A percentile compares a stretch with the other conserved stretches of the same genome.
Conservation (phyloP, 2,113 vertebrate species). For the Tachuris rubrigastra region DNA sequence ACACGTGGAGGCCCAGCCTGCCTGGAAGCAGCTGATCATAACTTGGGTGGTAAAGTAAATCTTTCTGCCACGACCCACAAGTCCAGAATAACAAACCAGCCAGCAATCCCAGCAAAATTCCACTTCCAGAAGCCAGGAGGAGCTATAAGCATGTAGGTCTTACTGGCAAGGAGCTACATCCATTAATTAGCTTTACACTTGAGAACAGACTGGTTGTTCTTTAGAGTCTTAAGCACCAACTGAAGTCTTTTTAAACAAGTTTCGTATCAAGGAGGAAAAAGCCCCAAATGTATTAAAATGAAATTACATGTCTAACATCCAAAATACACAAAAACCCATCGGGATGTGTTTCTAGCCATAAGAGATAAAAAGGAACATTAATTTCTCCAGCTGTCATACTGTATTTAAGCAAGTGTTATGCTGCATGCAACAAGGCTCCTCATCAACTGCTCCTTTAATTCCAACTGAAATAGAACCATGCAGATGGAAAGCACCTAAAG, state of each 20-base stretch:
- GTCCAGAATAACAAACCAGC: neutral
- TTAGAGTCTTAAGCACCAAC: neutral
- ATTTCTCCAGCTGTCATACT: neutral
- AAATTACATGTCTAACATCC: neutral
- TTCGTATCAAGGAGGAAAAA: neutral
- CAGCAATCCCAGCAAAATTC: neutral
- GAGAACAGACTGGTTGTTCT: neutral
- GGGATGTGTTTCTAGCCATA: neutral
- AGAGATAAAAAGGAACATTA: neutral
- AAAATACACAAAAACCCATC: neutral
- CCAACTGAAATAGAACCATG: fast-evolving
- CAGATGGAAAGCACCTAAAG: neutral
- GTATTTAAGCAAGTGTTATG: neutral
- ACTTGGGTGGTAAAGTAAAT: neutral
- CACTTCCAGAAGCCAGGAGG: constrained; percentile 50
- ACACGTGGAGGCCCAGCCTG: neutral
- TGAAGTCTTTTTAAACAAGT: neutral
- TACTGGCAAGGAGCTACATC: neutral
- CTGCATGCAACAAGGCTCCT: neutral
- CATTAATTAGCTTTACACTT: neutral
- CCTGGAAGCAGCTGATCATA: neutral
- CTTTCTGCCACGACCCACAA: neutral
- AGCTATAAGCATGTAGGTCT: constrained; percentile 18
- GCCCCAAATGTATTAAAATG: neutral
- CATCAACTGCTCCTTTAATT: neutral